Base-by-base conservation (phyloP, 2,888 invertebrate species). In the Arrhopalites spinosus region DNA sequence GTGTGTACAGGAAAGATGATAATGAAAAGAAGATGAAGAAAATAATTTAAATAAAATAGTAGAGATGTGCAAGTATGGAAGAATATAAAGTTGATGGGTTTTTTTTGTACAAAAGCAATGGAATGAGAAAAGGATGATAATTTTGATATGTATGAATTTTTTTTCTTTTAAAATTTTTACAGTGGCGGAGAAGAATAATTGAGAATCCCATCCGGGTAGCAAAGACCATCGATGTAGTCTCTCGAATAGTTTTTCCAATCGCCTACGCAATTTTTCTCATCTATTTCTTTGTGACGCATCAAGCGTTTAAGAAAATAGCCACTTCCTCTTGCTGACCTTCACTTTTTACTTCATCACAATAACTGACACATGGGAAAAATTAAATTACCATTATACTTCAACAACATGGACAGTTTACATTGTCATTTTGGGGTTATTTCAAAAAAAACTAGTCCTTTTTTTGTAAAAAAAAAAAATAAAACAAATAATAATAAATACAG, bases 241-340 rank as follows among this genome's bases (percentile, higher is more conserved):
- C 95, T 78, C 90, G 95, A 87, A 93, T 95, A 86, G 94, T 94
- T 84, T 96, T 96, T 89, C 95, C 95, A 84, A 91, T 93, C 84
- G 94, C 95, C 85, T 96, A 94, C 87, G 92, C 94, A 86, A 91
- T 95, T 86, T 96, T 96, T 88, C 91, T 96, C 85, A 92, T 94
- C 86, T 95, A 95, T 89, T 96, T 96, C 90, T 96, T 96, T 89
- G 93, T 94, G 85, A 63, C 59, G 15, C 74, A 74, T 68, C 64
- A 73, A 50, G 78, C 78, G 13, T 56, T 76, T 56, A 67, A 78
- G 47, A 67, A 71, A 66, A 72, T 75, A 1, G 59, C 72, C 23
- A 71, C 72, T 27, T 72, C 75, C 23, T 69, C 56, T 15, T 75
- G 72, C 75, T 75, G 75, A 75, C 75, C 67, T 61, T 66, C 30